Base-by-base conservation (phyloP, 1,140 invertebrate genomes). In the Musca domestica region DNA sequence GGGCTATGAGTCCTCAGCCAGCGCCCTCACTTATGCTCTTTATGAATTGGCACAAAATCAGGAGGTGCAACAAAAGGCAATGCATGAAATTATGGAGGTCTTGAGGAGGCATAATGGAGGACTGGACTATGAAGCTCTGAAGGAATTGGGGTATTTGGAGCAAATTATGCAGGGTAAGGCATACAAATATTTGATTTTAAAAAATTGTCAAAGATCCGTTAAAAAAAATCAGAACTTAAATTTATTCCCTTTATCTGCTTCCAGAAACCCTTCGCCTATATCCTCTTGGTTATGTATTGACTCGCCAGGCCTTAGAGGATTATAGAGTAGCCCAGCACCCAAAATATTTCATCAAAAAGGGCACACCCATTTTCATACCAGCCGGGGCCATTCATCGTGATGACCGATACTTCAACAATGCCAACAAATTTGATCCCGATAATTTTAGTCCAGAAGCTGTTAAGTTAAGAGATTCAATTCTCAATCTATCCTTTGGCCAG, bases 381-480 rank as follows among this genome's bases (percentile, higher is more conserved):
- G 80, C 85, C 0, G 82, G 79, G 66, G 84, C 80, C 9, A 77
- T 90, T 25, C 89, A 91, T 71, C 78, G 77, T 22, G 84, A 88
- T 77, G 70, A 79, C 27, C 69, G 77, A 7, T 81, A 83, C 68
- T 89, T 82, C 72, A 83, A 84, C 0, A 76, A 88, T 61, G 86
- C 87, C 3, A 82, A 86, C n/a, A 70, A 74, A 25, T 88, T 86
- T 71, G 81, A 87, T 73, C 87, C 87, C 0, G 85, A 87, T 64
- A 72, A 87, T 66, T 88, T 70, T 15, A 48, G 25, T n/a, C 82
- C 85, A 4, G 78, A 82, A 69, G 75, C 83, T 66, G 67, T 74
- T 5, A 67, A 70, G 1, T 71, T 82, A 52, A 74, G 82, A 69
- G 72, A 84, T 70, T 79, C 81, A 0, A 81, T 74, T 67, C 75